Conservation (phyloP, 2,113 vertebrate genomes). For the Mellivora capensis region DNA sequence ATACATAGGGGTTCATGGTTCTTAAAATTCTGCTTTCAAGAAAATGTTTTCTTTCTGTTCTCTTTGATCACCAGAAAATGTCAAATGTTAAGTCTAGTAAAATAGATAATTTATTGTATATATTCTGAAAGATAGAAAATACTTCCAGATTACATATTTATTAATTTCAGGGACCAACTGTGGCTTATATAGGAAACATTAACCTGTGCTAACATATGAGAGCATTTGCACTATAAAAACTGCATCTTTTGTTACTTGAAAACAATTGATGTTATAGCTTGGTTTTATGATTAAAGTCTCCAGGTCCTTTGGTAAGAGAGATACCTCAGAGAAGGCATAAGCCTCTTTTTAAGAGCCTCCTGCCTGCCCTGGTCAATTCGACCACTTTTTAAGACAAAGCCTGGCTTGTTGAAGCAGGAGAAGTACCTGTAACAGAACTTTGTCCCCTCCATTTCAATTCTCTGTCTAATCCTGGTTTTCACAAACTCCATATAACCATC, state of each 20-base stretch:
- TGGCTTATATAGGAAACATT: constrained; percentile 20
- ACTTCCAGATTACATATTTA: constrained; percentile 28
- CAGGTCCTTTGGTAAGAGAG: constrained; percentile 6
- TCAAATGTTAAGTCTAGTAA: constrained; percentile 41
- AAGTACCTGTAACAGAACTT: not conserved
- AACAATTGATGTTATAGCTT: constrained; percentile 48
- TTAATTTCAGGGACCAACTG: constrained; percentile 9
- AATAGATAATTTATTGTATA: constrained; percentile 2
- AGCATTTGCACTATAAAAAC: constrained; percentile 24
- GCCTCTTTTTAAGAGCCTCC: not conserved
- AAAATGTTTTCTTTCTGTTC: not conserved
- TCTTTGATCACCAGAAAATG: constrained; percentile 24
- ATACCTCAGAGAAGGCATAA: constrained; percentile 32
- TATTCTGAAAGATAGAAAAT: constrained; percentile 13
- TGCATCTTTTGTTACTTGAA: constrained; percentile 53
- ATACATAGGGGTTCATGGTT: not conserved
- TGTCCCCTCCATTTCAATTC: not conserved
- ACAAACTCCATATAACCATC: not conserved
- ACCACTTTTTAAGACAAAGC: not conserved
- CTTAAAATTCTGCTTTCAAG: constrained; percentile 1
- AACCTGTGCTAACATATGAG: constrained; percentile 23
- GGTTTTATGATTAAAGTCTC: constrained; percentile 55
- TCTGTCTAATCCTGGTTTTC: not conserved
- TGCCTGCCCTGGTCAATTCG: not conserved
- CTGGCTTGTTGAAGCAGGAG: constrained; percentile 19